Percentiles rank a stretch among this genome's conserved stretches.
Evolutionary conservation across 2,888 invertebrate species (phyloP).

Genomic region (Sinopyrophorus schimmeli): DNA sequence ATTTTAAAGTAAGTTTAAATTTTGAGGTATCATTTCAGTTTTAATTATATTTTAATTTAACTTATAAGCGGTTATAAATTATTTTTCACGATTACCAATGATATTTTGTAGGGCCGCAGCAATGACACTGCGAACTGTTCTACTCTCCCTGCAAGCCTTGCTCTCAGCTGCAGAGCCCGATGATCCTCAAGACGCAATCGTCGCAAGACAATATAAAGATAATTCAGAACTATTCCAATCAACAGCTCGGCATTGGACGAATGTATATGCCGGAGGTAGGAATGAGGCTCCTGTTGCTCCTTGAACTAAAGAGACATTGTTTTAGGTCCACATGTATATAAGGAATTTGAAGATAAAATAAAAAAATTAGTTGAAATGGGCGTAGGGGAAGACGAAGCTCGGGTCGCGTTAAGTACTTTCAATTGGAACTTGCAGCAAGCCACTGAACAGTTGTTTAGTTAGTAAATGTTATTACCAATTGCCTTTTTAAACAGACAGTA

Average conservation of each 20-base stretch:
- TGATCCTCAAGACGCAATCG: slow-evolving; percentile 95
- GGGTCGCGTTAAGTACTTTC: slow-evolving; percentile 87
- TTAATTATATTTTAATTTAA: too few species aligned
- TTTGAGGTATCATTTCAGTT: too few species aligned
- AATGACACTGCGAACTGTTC: slow-evolving; percentile 93
- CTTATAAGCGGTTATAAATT: too few species aligned
- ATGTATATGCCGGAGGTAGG: slow-evolving; percentile 85
- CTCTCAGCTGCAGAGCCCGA: slow-evolving; percentile 90
- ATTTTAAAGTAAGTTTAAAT: too few species aligned
- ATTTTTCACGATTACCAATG: too few species aligned
- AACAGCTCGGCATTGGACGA: slow-evolving; percentile 97
- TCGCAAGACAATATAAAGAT: slow-evolving; percentile 95
- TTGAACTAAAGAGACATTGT: not conserved
- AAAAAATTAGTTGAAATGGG: slow-evolving; percentile 92
- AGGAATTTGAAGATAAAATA: slow-evolving; percentile 86
- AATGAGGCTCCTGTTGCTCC: not conserved
- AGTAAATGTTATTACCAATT: slow-evolving; percentile 52
- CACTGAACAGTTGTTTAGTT: slow-evolving; percentile 85
- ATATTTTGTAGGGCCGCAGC: slow-evolving; percentile 94
- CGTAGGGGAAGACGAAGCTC: slow-evolving; percentile 83
- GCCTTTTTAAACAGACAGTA: slow-evolving; percentile 19
- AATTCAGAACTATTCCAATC: slow-evolving; percentile 81
- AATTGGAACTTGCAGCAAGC: slow-evolving; percentile 93
- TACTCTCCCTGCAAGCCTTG: slow-evolving; percentile 93
- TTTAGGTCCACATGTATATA: slow-evolving; percentile 71